Conservation (phyloP, 2,888 invertebrate genomes). For the Parapristionchus giblindavisi region DNA sequence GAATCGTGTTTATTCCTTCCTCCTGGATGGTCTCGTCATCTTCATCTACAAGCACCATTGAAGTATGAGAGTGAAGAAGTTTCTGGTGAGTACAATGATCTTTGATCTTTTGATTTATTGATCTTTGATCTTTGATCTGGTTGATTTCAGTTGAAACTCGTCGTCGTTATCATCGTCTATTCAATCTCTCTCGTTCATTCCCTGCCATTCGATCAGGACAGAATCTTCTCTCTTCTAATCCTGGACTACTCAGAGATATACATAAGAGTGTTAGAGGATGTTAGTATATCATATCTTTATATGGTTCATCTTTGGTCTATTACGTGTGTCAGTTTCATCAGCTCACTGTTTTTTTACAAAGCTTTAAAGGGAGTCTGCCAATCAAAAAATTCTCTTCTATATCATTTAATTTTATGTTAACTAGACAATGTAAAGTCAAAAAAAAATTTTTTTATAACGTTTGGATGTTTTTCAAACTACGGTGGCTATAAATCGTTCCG, state of each 20-base stretch:
- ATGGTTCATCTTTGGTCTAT: too few relatives aligned
- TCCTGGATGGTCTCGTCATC: slow-evolving; percentile 51
- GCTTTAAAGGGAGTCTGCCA: too few relatives aligned
- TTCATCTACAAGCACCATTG: slow-evolving; percentile 54
- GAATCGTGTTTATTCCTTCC: slow-evolving; percentile 47
- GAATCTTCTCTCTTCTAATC: slow-evolving; percentile 32
- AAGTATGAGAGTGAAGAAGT: slow-evolving; percentile 48
- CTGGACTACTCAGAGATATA: slow-evolving; percentile 37
- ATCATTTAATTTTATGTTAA: too few relatives aligned
- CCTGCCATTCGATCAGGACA: slow-evolving; percentile 48
- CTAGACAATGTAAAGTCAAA: too few relatives aligned
- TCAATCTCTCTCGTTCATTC: slow-evolving; percentile 48
- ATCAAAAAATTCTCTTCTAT: too few relatives aligned
- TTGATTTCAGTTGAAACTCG: slow-evolving; percentile 49
- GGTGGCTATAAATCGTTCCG: too few relatives aligned
- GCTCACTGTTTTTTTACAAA: too few relatives aligned
- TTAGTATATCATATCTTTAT: too few relatives aligned
- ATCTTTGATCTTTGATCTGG: not conserved
- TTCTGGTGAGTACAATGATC: not conserved
- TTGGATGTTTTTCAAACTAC: too few relatives aligned
- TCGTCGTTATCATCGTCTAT: slow-evolving; percentile 51
- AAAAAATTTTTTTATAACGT: too few relatives aligned
- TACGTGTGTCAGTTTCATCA: too few relatives aligned
- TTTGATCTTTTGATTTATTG: not conserved
- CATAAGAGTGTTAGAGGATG: slow-evolving; percentile 40